Evolutionary conservation across 2,888 invertebrate genomes (phyloP).

Genomic region (Conchocele bisecta): DNA sequence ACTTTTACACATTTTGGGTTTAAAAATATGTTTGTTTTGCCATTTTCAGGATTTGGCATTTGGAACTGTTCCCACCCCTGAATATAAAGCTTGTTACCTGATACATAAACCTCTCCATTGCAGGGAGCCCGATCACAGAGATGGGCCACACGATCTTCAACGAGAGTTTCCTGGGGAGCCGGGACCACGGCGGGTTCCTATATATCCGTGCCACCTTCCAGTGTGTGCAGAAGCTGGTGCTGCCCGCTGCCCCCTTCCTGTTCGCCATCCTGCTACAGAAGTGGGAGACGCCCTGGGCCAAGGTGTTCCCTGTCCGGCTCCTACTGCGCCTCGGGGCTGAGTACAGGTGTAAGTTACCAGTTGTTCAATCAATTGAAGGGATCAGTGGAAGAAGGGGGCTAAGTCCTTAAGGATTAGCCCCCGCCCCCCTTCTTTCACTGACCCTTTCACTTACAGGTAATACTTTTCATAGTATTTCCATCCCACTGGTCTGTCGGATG

Average conservation of each 20-base stretch:
- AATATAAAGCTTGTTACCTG: too few relatives aligned
- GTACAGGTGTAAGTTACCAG: conserved; percentile 87
- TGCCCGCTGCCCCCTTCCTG: conserved; percentile 90
- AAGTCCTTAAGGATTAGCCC: conserved; percentile 88
- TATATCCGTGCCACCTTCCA: conserved; percentile 91
- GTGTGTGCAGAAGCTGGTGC: conserved; percentile 89
- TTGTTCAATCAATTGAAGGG: too few relatives aligned
- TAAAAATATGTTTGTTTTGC: too few relatives aligned
- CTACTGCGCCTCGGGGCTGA: conserved; percentile 92
- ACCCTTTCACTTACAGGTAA: too few relatives aligned
- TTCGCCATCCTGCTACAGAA: conserved; percentile 91
- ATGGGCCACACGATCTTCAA: conserved; percentile 88
- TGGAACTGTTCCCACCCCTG: too few relatives aligned
- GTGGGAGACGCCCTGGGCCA: conserved; percentile 92
- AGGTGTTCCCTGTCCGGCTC: conserved; percentile 88
- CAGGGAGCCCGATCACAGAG: conserved; percentile 89
- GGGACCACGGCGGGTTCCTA: conserved; percentile 88
- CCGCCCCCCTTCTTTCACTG: conserved; percentile 84
- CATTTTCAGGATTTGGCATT: too few relatives aligned
- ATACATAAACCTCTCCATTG: conserved; percentile 1
- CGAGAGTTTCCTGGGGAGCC: conserved; percentile 81
- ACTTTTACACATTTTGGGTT: too few relatives aligned
- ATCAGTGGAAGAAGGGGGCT: conserved; percentile 88
- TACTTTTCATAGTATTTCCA: too few relatives aligned
- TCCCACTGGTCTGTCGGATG: too few relatives aligned